These are phyloP conservation scores for Drosophila eohydei DNA, from an alignment of 2,888 invertebrate species.

Conservation along the genomic window DNA sequence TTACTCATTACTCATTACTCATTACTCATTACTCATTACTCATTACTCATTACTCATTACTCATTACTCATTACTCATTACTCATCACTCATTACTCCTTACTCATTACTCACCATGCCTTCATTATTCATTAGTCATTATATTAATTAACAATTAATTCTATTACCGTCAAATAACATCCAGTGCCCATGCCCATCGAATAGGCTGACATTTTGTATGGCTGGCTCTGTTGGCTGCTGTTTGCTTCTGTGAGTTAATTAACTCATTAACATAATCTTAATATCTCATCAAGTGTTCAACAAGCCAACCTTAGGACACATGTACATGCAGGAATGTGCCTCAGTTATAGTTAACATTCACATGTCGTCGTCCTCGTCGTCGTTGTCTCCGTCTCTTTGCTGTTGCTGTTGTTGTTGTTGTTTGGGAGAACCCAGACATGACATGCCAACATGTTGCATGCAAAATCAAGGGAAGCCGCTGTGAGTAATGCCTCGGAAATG, in stretches of 20 bases:
- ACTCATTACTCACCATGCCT: background rate
- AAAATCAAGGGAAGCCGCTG: slow-evolving; percentile 7
- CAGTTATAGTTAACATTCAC: slow-evolving; percentile 32
- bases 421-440: slow-evolving; percentile 4
- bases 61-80: background rate
- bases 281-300: slow-evolving; percentile 72
- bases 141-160: background rate
- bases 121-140: no score
- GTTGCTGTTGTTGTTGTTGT: slow-evolving; percentile 2
- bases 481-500: slow-evolving; percentile 70
- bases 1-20: background rate
- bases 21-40: background rate
- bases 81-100: background rate
- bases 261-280: slow-evolving; percentile 79
- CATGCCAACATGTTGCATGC: slow-evolving; percentile 68
- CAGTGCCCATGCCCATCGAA: background rate
- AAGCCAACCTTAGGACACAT: slow-evolving; percentile 47
- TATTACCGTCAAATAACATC: slow-evolving; percentile 4
- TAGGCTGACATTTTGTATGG: background rate
- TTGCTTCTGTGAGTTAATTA: slow-evolving; percentile 72
- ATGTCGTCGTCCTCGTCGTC: slow-evolving; percentile 18
- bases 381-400: background rate
- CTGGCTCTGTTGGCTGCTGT: slow-evolving; percentile 30
- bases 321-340: slow-evolving; percentile 16
- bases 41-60: background rate